Evolutionary conservation across 2,113 vertebrate genomes (phyloP).

Genomic region (Marcusenius ussheri): DNA sequence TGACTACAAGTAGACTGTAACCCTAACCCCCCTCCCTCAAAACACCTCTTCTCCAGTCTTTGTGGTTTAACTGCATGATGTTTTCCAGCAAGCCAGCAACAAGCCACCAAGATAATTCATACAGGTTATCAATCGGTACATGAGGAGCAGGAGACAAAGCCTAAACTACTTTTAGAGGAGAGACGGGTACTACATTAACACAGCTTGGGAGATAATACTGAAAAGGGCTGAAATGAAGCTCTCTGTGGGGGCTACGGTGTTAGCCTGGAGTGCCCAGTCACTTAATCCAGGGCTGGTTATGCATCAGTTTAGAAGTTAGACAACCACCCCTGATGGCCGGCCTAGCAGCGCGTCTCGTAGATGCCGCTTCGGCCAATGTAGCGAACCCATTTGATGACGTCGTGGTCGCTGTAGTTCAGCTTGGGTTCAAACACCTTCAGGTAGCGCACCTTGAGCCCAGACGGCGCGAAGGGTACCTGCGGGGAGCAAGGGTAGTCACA

Average conservation of each 20-base stretch:
- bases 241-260: not conserved
- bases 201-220: not conserved
- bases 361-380: constrained; percentile 98
- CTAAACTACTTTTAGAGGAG: not conserved
- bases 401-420: constrained; percentile 99
- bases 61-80: not conserved
- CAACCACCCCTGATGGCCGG: constrained; percentile 27
- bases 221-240: not conserved
- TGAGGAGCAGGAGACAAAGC: not conserved
- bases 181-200: not conserved
- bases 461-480: constrained; percentile 94
- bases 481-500: not conserved
- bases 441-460: constrained; percentile 97
- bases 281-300: not conserved
- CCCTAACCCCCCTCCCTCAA: not conserved
- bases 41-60: not conserved
- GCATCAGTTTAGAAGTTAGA: not conserved
- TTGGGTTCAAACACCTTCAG: constrained; percentile 99
- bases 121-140: not conserved
- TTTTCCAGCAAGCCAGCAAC: not conserved
- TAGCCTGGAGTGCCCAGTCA: not conserved
- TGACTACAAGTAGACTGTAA: not conserved
- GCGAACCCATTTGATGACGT: constrained; percentile 99
- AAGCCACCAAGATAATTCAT: not conserved
- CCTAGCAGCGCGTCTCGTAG: constrained; percentile 96